phyloP scores from a whole-genome alignment of 2,888 invertebrate genomes.

The Leucophora obtusa region DNA sequence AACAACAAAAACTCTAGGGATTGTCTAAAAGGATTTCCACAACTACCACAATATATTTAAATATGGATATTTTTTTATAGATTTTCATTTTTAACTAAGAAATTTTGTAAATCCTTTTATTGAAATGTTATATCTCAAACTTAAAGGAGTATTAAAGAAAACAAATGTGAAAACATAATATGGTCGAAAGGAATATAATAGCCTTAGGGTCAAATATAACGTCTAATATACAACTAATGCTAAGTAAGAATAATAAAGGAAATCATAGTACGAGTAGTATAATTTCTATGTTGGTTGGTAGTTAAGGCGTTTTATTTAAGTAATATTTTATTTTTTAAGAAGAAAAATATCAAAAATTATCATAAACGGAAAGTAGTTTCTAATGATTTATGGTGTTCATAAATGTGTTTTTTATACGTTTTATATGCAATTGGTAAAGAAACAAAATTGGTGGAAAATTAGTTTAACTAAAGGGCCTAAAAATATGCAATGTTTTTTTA shows the following conservation, averaged over 20 bases:
- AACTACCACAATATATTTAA: conserved; percentile 13
- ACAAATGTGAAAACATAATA: conserved; percentile 57
- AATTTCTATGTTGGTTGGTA: conserved; percentile 9
- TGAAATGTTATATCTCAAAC: conserved; percentile 63
- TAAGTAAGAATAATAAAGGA: conserved; percentile 3
- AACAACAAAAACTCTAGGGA: conserved; percentile 28
- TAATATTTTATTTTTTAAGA: conserved; percentile 38
- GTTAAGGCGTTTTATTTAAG: conserved; percentile 30
- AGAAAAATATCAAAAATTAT: neutral
- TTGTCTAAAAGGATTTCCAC: conserved; percentile 49
- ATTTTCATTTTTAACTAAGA: conserved; percentile 18
- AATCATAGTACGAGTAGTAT: conserved; percentile 22
- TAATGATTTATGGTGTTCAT: conserved; percentile 47
- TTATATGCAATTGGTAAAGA: neutral
- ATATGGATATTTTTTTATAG: conserved; percentile 11
- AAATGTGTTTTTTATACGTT: neutral
- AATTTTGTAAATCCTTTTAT: conserved; percentile 64
- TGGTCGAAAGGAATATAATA: conserved; percentile 40
- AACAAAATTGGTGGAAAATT: neutral
- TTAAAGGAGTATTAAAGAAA: conserved; percentile 50
- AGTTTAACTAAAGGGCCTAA: neutral
- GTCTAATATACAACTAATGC: neutral
- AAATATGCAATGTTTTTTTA: neutral
- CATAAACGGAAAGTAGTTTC: conserved; percentile 56
- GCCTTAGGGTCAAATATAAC: conserved; percentile 33